Conservation (phyloP, 2,797 vertebrate species). For the Limosa lapponica region DNA sequence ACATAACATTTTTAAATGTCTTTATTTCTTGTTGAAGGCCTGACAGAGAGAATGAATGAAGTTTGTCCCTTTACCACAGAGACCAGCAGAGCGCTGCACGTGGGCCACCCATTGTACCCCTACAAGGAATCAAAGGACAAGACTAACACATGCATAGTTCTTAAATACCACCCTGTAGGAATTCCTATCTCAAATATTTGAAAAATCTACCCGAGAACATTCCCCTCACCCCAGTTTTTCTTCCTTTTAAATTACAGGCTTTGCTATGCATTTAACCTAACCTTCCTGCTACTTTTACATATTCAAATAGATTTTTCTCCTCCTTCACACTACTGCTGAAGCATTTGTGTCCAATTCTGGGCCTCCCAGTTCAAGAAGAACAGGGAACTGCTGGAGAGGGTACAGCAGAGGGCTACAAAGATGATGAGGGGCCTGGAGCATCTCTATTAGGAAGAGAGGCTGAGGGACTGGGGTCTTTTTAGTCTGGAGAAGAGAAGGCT, state of each 20-base stretch:
- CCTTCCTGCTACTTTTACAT: neutral
- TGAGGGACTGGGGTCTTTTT: no score
- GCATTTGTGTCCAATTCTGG: neutral
- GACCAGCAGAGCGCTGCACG: neutral
- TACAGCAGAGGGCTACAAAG: no score
- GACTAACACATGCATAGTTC: neutral
- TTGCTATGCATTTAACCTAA: neutral
- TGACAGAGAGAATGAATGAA: neutral
- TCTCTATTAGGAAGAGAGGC: no score
- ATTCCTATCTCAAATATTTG: neutral
- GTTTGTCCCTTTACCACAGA: neutral
- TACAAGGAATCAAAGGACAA: neutral
- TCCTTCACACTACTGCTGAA: neutral
- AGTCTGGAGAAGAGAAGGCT: no score
- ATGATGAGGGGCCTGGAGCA: no score
- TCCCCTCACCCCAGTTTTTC: accelerated
- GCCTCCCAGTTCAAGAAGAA: no score
- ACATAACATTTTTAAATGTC: neutral
- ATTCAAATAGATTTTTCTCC: neutral
- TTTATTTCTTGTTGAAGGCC: neutral
- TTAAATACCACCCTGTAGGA: neutral
- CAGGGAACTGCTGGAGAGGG: no score
- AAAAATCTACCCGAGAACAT: neutral
- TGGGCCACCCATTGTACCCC: neutral
- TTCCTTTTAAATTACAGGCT: neutral